Conservation (phyloP, 1,140 invertebrate species). For the Lordiphosa clarofinis region DNA sequence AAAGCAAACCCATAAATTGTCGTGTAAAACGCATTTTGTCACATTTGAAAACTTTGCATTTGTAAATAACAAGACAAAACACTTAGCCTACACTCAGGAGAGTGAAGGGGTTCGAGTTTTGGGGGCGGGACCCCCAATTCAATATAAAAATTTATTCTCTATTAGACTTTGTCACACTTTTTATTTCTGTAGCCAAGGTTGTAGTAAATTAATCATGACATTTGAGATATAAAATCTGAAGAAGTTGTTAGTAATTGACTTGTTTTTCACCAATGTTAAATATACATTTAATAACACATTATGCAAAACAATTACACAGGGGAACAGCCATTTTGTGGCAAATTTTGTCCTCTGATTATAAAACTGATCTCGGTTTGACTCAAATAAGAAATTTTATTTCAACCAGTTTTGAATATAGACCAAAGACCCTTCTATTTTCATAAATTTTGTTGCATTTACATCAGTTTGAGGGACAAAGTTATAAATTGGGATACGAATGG, state of each 20-base stretch:
- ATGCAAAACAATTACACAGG: too few species aligned
- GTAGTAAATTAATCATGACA: conserved; percentile 1
- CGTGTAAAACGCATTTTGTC: conserved; percentile 65
- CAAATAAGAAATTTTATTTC: too few species aligned
- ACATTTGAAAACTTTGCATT: conserved; percentile 64
- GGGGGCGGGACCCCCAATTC: conserved; percentile 46
- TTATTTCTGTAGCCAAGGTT: conserved; percentile 1
- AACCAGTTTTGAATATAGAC: too few species aligned
- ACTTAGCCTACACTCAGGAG: conserved; percentile 54
- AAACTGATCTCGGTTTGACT: too few species aligned
- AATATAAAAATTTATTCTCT: conserved; percentile 1
- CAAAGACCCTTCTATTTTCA: too few species aligned
- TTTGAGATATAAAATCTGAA: too few species aligned
- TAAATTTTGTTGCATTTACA: too few species aligned
- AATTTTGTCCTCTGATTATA: too few species aligned
- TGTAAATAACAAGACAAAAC: conserved; percentile 72
- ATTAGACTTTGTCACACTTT: conserved; percentile 1
- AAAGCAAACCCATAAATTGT: conserved; percentile 61
- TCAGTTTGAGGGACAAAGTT: too few species aligned
- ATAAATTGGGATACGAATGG: too few species aligned
- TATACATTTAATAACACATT: too few species aligned
- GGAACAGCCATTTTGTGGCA: too few species aligned
- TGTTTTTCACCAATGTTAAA: conserved; percentile 3
- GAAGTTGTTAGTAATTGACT: conserved; percentile 8
- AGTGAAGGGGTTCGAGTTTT: conserved; percentile 24